These are phyloP conservation scores for Andrena fulva DNA, from an alignment of 2,888 invertebrate species.

Conservation along the genomic window DNA sequence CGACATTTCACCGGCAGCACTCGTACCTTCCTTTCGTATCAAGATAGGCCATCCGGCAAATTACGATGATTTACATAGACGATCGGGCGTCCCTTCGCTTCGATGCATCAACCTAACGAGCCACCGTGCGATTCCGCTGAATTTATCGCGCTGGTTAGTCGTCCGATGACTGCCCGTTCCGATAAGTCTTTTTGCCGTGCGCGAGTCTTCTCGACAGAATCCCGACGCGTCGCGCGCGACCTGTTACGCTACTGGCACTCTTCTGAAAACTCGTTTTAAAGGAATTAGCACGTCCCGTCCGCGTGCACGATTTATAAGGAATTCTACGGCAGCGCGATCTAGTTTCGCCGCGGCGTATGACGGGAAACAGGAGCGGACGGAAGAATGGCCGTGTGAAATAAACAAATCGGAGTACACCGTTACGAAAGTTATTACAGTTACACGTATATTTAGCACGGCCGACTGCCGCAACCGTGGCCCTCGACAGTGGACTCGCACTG, in stretches of 20 bases:
- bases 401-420: slow-evolving; percentile 53
- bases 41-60: slow-evolving; percentile 26
- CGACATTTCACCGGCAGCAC: slow-evolving; percentile 36
- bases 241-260: background rate
- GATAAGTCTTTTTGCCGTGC: background rate
- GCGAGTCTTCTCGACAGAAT: background rate
- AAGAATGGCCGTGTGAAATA: slow-evolving; percentile 25
- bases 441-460: slow-evolving; percentile 64
- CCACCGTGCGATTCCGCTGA: background rate
- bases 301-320: background rate
- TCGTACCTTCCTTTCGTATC: slow-evolving; percentile 12
- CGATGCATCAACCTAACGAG: background rate
- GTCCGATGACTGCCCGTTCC: background rate
- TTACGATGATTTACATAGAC: slow-evolving; percentile 6
- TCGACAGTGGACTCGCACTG: slow-evolving; percentile 63
- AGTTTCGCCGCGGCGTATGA: background rate
- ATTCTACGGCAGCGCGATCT: slow-evolving; percentile 1
- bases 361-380: background rate
- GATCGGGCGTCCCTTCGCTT: background rate
- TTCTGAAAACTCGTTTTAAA: slow-evolving; percentile 9
- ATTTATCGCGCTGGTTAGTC: background rate
- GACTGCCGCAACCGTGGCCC: slow-evolving; percentile 60
- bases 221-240: background rate
- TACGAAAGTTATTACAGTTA: slow-evolving; percentile 63
- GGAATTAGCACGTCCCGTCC: background rate